phyloP scores from a whole-genome alignment of 2,797 vertebrate species.

The Microctenopoma steveboyesi region DNA sequence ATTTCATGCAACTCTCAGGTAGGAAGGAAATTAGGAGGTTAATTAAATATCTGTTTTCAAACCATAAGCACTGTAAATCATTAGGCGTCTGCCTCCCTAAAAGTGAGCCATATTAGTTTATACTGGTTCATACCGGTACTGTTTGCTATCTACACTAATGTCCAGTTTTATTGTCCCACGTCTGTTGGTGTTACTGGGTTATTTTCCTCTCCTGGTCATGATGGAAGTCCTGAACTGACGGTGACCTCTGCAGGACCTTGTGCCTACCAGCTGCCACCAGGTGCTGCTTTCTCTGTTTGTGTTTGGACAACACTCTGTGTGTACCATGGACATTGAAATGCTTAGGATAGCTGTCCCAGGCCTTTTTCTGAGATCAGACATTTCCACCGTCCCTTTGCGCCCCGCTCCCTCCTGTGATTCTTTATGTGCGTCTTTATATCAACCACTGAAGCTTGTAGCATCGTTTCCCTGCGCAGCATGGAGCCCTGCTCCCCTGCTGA shows the following conservation, averaged over 20 bases:
- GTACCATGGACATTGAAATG: constrained; percentile 4
- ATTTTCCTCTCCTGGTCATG: background rate
- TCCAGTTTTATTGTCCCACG: background rate
- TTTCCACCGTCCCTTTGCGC: background rate
- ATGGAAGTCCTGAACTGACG: constrained; percentile 13
- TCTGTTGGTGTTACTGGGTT: background rate
- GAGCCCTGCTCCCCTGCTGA: constrained; percentile 62
- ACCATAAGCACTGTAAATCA: background rate
- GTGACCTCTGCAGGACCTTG: constrained; percentile 41
- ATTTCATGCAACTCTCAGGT: background rate
- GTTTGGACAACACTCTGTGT: constrained; percentile 42
- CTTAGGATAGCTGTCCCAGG: background rate
- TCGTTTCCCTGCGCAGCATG: constrained; percentile 60
- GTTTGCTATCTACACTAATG: background rate
- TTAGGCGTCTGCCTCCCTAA: background rate
- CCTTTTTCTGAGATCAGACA: constrained; percentile 30
- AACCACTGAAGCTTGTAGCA: constrained; percentile 47
- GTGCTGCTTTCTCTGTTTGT: constrained; percentile 47
- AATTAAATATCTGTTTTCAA: background rate
- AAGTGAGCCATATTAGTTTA: background rate
- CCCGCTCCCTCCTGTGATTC: constrained; percentile 31
- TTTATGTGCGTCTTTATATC: constrained; percentile 40
- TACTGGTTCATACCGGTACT: background rate
- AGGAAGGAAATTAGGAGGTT: background rate
- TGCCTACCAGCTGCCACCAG: constrained; percentile 27